These are phyloP conservation scores for Lydus trimaculatus DNA, from an alignment of 2,888 invertebrate genomes.

Conservation along the genomic window DNA sequence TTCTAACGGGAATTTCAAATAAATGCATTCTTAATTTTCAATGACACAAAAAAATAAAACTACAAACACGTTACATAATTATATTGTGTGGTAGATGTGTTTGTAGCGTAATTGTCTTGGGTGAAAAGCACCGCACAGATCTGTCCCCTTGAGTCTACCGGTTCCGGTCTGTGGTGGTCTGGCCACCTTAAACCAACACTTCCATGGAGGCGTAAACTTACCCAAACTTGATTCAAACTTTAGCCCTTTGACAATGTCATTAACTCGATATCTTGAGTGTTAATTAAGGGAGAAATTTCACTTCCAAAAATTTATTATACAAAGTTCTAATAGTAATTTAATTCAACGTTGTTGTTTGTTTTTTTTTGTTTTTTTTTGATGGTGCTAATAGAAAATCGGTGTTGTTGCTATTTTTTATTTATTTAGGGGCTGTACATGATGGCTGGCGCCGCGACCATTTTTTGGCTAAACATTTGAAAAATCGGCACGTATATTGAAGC, in stretches of 20 bases:
- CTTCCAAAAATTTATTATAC: not conserved
- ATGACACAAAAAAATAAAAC: not conserved
- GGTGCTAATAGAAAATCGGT: not conserved
- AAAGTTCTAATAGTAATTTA: not conserved
- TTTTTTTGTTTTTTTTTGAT: not conserved
- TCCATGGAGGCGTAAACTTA: slow-evolving; percentile 51
- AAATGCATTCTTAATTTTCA: not conserved
- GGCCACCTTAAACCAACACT: slow-evolving; percentile 57
- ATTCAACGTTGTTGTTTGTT: not conserved
- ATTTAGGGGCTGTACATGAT: slow-evolving; percentile 47
- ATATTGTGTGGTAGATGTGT: not conserved
- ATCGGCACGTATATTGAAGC: slow-evolving; percentile 52
- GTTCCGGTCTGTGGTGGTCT: slow-evolving; percentile 54
- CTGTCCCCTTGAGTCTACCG: slow-evolving; percentile 33
- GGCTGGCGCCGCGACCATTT: slow-evolving; percentile 35
- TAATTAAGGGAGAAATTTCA: slow-evolving; percentile 49
- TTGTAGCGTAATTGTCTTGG: not conserved
- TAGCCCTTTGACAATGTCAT: slow-evolving; percentile 52
- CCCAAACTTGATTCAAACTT: slow-evolving; percentile 54
- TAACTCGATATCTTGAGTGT: slow-evolving; percentile 53
- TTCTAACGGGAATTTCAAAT: not conserved
- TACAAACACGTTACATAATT: not conserved
- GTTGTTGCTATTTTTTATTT: not conserved
- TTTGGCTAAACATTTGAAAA: slow-evolving; percentile 52
- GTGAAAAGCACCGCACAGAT: not conserved